Evolutionary conservation across 1,140 invertebrate genomes (phyloP), one percentile per base, ranked within the genome.

Genomic region (Meloidogyne exigua): DNA sequence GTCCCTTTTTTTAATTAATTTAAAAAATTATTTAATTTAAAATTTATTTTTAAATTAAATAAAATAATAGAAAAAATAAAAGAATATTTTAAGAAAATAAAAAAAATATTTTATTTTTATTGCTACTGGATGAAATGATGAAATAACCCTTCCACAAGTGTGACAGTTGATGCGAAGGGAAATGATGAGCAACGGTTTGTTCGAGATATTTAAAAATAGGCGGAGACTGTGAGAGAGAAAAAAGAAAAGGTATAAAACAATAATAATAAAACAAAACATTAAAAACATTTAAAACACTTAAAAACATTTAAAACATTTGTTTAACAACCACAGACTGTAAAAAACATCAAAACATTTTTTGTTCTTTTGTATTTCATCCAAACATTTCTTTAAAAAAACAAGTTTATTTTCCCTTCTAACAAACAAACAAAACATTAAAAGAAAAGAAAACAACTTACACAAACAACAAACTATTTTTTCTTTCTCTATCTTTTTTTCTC

Each of bases 201-300:
- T 57, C 49, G 49, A n/a, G 49, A 57, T 57, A 57, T 57, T n/a
- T n/a, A 57, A 57, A 57, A 57, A n/a, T 57, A n/a, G 49, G 49
- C 49, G 49, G 49, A 57, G 49, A 9, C 49, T 57, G n/a, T 5
- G 18, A 49, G 18, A 49, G 2, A 49, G 9, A n/a, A n/a, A 57
- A 9, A 7, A 57, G 13, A 57, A 7, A 57, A n/a, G n/a, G n/a
- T 49, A n/a, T 4, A 57, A 57, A n/a, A 57, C 5, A 57, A 57
- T n/a, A n/a, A n/a, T 15, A 18, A 57, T 3, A 49, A n/a, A 57
- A n/a, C 18, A 57, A 57, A 57, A n/a, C 4, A n/a, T 2, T 57
- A 7, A n/a, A 57, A 57, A 57, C 44, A 18, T 49, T 21, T 4
- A 32, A 32, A 32, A 32, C 28, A 32, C 7, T 32, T 32, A 32